Base-by-base conservation (phyloP, 2,888 invertebrate species). In the Lysandra bellargus region DNA sequence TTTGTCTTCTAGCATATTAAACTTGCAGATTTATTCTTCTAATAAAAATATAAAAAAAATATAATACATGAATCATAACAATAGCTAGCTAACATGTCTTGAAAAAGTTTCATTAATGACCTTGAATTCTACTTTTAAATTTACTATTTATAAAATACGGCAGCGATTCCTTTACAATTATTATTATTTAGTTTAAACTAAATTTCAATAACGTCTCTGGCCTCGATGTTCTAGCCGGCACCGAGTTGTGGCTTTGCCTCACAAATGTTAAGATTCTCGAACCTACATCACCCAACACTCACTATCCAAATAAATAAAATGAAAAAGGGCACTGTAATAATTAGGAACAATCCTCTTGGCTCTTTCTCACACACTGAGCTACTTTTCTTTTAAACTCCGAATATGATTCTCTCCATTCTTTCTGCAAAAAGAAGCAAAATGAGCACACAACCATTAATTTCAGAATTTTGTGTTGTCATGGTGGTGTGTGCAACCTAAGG, bases 401-500 rank as follows among this genome's bases (percentile, higher is more conserved):
- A 95, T 98, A 98, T 93, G 98, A 97, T 95, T 99, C 99, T 95
- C 99, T 96, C 98, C 99, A 99, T 96, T 99, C 98, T 97, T 99
- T 99, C 98, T 98, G 96, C 87, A 96, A 95, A 92, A 91, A 93
- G 91, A 94, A 94, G 90, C 86, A 92, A 86, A 92, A 94, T 93
- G 89, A 93, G 91, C 91, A 88, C 88, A 87, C 85, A 92, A 95
- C 89, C 95, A 96, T 82, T 94, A 95, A 85, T 95, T 95, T 85
- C 91, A 83, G 85, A 85, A 81, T 82, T 81, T 85, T 84, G 81
- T 84, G 86, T 85, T 85, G 83, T 84, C 85, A 30, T 75, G 14
- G 85, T 82, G 86, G 84, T 84, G 84, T 86, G 86, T 84, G 88
- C 86, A 83, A 86, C 87, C 88, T 88, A 87, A 84, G 85, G 53